Conservation (phyloP, 2,113 vertebrate species). For the Semicossyphus pulcher region DNA sequence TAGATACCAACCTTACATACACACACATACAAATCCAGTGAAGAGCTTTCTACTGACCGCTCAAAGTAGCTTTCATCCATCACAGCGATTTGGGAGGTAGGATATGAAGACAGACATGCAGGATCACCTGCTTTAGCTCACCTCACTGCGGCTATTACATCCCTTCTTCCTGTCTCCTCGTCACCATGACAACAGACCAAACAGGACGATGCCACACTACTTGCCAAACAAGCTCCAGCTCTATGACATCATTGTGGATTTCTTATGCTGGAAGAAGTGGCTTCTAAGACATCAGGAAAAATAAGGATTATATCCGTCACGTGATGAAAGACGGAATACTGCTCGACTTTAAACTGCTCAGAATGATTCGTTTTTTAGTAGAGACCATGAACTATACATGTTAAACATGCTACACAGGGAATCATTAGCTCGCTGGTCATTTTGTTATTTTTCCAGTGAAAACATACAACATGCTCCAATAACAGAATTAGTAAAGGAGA, state of each 20-base stretch:
- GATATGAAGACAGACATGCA: constrained; percentile 38
- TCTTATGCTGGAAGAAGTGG: constrained; percentile 5
- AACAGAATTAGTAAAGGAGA: constrained; percentile 4
- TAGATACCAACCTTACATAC: background rate
- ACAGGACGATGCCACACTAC: constrained; percentile 53
- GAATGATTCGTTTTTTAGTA: too few relatives aligned
- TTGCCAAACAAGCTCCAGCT: constrained; percentile 56
- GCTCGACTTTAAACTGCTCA: too few relatives aligned
- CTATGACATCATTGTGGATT: constrained; percentile 60
- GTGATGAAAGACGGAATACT: background rate
- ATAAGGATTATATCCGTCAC: constrained; percentile 34
- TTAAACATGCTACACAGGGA: too few relatives aligned
- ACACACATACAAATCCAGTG: background rate
- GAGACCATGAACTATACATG: too few relatives aligned
- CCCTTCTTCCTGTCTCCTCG: constrained; percentile 66
- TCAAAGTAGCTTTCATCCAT: constrained; percentile 45
- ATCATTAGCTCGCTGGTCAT: background rate
- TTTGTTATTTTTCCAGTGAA: constrained; percentile 17
- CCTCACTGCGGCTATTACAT: constrained; percentile 49
- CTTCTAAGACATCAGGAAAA: constrained; percentile 31
- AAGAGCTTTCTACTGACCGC: constrained; percentile 18
- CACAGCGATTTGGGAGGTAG: constrained; percentile 9
- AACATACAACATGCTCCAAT: constrained; percentile 8
- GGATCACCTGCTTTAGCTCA: constrained; percentile 71
- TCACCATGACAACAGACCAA: constrained; percentile 70